Base-by-base conservation (phyloP, 1,140 invertebrate genomes). In the Drosophila pectinifera region DNA sequence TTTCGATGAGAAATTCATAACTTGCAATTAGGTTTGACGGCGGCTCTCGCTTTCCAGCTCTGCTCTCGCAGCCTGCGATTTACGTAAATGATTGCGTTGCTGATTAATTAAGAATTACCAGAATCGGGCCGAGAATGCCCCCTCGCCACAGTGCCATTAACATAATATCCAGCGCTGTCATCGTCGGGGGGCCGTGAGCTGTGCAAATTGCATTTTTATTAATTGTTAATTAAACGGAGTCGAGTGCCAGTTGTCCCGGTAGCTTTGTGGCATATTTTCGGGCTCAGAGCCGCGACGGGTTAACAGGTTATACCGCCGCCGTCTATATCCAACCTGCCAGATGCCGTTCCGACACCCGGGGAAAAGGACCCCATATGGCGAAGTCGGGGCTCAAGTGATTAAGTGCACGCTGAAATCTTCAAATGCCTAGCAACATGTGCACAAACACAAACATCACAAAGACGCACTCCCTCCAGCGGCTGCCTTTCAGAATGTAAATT, bases 1-100 rank as follows among this genome's bases (percentile, higher is more conserved):
- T 78, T 74, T 78, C 80, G 74, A 74, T 82, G 80, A 83, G 69
- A 82, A 74, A 82, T 82, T 82, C 80, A 82, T 82, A 83, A 82
- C 80, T 82, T 75, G 81, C 72, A 82, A 82, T 82, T 82, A 78
- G 80, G 80, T 73, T 75, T 63, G 56, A 43, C 34, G 56, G 49
- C 26, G 69, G 49, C 62, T 18, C 43, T 49, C 18, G 34, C 20
- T 36, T 36, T 24, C 11, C 39, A 28, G 26, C 26, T 28, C 26
- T 10, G 41, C 54, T 56, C 46, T 67, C 24, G 24, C 38, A 51
- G 58, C 36, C 24, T 28, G 26, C 42, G 46, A 55, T 73, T 72
- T 45, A 28, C 49, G 68, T 42, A 73, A 73, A 65, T 54, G 54
- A 81, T 61, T 67, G 46, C 57, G 51, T 13, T 36, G 53, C 58